phyloP scores from a whole-genome alignment of 1,140 invertebrate species.

The Drosophila orena region DNA sequence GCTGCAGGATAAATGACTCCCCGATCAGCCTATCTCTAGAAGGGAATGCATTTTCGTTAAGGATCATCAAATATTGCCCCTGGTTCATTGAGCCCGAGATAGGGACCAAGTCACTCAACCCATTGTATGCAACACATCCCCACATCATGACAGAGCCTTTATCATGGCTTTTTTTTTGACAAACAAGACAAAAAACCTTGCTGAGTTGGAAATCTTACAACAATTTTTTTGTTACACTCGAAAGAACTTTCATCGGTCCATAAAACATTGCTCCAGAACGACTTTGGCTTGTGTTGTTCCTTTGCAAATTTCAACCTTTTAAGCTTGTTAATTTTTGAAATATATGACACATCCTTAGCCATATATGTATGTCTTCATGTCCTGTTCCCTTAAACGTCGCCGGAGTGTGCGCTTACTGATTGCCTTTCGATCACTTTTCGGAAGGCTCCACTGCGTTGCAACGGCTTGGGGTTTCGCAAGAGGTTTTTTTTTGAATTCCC shows the following conservation, averaged over 20 bases:
- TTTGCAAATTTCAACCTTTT: too few relatives aligned
- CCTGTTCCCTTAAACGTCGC: neutral
- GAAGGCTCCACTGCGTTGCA: too few relatives aligned
- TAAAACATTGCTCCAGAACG: too few relatives aligned
- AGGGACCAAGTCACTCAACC: neutral
- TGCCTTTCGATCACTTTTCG: too few relatives aligned
- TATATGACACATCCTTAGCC: neutral
- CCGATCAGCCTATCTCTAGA: conserved; percentile 6
- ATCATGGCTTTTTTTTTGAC: neutral
- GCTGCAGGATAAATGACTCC: neutral
- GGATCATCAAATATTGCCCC: conserved; percentile 12
- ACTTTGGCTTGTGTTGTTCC: too few relatives aligned
- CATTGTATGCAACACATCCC: too few relatives aligned
- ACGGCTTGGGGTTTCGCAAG: neutral
- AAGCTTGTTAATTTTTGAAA: neutral
- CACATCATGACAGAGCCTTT: conserved; percentile 3
- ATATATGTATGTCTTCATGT: neutral
- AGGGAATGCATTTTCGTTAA: conserved; percentile 21
- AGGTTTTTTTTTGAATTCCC: neutral
- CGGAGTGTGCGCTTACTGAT: too few relatives aligned
- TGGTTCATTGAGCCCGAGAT: conserved; percentile 11
- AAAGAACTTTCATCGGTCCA: too few relatives aligned
- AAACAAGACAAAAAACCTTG: too few relatives aligned
- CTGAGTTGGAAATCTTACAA: too few relatives aligned
- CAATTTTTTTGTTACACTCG: neutral